Percentiles rank a stretch among this genome's conserved stretches.
phyloP scores from a whole-genome alignment of 1,140 invertebrate genomes.

The Psix sp. region DNA sequence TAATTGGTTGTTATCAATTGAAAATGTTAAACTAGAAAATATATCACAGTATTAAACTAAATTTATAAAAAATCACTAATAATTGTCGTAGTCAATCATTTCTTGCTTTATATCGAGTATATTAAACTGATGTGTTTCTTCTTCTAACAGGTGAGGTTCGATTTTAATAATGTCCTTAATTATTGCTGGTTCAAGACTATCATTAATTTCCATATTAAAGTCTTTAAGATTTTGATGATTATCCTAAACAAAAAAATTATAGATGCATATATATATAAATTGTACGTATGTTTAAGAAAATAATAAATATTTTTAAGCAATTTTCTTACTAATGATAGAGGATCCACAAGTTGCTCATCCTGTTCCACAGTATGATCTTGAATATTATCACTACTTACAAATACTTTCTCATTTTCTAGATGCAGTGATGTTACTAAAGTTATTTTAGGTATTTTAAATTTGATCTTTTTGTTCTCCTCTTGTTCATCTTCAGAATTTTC shows the following conservation, averaged over 20 bases:
- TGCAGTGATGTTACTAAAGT: conserved; percentile 26
- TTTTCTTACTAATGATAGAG: conserved; percentile 32
- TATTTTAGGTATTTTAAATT: conserved; percentile 20
- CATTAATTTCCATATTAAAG: not conserved
- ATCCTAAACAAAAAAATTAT: conserved; percentile 6
- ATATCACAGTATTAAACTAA: conserved; percentile 43
- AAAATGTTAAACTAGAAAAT: conserved; percentile 14
- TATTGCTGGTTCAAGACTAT: conserved; percentile 1
- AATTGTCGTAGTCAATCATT: conserved; percentile 33
- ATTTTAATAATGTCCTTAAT: conserved; percentile 17
- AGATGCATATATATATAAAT: too few species aligned
- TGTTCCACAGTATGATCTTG: conserved; percentile 13
- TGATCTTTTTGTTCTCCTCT: not conserved
- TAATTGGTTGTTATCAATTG: conserved; percentile 13
- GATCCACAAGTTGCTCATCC: conserved; percentile 33
- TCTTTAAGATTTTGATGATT: conserved; percentile 7
- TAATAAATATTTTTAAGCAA: too few species aligned
- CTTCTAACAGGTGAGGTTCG: conserved; percentile 6
- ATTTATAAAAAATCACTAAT: conserved; percentile 25
- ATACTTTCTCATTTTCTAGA: conserved; percentile 20
- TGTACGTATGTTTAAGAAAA: too few species aligned
- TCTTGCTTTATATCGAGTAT: conserved; percentile 44
- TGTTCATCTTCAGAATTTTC: conserved; percentile 33
- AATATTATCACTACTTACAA: conserved; percentile 22
- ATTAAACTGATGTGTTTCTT: conserved; percentile 4